A percentile compares a stretch with the other conserved stretches of the same genome.
Evolutionary conservation across 2,797 vertebrate species (phyloP).

Genomic region (Podarcis lilfordi): DNA sequence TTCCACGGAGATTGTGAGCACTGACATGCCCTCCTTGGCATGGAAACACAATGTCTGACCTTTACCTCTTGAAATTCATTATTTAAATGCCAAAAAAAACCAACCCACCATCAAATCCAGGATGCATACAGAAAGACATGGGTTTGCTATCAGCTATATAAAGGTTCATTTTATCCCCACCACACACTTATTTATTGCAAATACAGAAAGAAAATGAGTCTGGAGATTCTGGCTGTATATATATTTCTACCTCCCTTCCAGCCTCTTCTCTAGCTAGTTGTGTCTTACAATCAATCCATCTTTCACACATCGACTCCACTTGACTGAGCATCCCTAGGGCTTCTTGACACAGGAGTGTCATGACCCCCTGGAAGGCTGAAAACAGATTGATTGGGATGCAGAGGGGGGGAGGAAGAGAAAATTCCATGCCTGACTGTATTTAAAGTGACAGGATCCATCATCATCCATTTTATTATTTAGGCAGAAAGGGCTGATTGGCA

Average conservation of each 20-base stretch:
- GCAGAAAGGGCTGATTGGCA: neutral
- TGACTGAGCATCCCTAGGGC: constrained; percentile 2
- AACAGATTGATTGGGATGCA: neutral
- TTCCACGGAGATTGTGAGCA: constrained; percentile 19
- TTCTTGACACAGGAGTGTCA: neutral
- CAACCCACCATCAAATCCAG: neutral
- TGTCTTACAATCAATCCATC: constrained; percentile 7
- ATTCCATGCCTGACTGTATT: neutral
- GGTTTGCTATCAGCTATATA: neutral
- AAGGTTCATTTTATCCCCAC: neutral
- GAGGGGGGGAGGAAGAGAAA: neutral
- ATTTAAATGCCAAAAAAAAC: constrained; percentile 1
- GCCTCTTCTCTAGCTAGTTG: constrained; percentile 14
- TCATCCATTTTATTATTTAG: constrained; percentile 11
- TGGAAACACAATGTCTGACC: constrained; percentile 17
- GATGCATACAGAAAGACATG: rapidly evolving
- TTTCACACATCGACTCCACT: constrained; percentile 17
- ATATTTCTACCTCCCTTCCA: neutral
- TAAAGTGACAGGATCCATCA: constrained; percentile 6
- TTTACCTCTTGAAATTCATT: neutral
- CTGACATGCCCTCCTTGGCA: rapidly evolving
- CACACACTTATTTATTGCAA: neutral
- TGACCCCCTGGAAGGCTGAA: neutral
- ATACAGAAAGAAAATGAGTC: neutral
- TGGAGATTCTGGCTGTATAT: neutral